phyloP scores from a whole-genome alignment of 2,113 vertebrate species.

The Platycercus adscitus region DNA sequence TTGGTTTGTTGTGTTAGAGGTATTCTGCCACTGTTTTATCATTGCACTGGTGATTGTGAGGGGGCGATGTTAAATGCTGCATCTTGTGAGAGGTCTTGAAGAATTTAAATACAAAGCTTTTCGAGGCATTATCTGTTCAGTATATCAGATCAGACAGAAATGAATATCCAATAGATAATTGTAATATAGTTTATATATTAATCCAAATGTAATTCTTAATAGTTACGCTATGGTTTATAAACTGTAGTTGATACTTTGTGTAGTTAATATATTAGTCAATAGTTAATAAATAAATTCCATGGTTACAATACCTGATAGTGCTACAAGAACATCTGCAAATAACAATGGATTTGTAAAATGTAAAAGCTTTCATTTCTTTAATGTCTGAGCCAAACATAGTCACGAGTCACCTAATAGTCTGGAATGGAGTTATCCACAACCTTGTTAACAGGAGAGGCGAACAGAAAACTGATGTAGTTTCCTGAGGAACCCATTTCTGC shows the following conservation, averaged over 20 bases:
- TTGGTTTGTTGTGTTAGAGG: not conserved
- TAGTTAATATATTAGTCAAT: not conserved
- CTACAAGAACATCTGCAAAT: not conserved
- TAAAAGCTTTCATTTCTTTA: not conserved
- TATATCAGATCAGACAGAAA: not conserved
- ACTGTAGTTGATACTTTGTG: not conserved
- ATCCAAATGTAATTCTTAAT: not conserved
- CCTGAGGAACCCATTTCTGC: not conserved
- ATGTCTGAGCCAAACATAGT: not conserved
- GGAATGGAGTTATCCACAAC: not conserved
- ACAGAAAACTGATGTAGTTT: not conserved
- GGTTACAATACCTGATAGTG: not conserved
- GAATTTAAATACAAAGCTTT: not conserved
- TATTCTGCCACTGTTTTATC: not conserved
- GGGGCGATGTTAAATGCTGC: not conserved
- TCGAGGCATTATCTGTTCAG: not conserved
- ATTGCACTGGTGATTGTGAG: not conserved
- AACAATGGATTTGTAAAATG: not conserved
- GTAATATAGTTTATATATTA: not conserved
- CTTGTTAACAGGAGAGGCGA: not conserved
- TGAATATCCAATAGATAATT: not conserved
- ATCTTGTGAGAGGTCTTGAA: not conserved
- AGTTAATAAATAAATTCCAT: not conserved
- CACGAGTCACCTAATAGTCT: not conserved
- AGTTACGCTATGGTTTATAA: not conserved